Evolutionary conservation across 2,113 vertebrate species (phyloP).

Genomic region (Tetraodon nigroviridis): DNA sequence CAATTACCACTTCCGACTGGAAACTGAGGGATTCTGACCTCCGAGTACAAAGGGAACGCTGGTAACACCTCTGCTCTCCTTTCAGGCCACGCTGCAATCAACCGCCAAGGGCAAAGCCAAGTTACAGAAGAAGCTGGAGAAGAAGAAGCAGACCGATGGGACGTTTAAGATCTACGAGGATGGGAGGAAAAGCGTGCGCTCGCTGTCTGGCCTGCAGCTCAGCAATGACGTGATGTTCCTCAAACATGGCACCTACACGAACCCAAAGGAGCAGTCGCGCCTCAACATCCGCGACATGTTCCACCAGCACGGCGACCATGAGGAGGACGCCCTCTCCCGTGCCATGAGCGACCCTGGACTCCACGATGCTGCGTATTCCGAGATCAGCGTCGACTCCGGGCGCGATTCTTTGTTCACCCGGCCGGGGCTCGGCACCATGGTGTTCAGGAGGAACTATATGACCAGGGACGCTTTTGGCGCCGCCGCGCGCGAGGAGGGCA

Average conservation of each 20-base stretch:
- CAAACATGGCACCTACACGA: conserved; percentile 83
- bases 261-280: conserved; percentile 80
- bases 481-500: conserved; percentile 74
- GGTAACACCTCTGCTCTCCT: conserved; percentile 17
- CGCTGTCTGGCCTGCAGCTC: conserved; percentile 89
- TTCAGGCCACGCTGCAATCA: conserved; percentile 85
- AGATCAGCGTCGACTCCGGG: conserved; percentile 92
- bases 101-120: conserved; percentile 92
- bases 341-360: conserved; percentile 89
- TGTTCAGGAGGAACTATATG: conserved; percentile 92
- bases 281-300: conserved; percentile 93
- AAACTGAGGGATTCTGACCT: too few species aligned
- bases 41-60: too few species aligned
- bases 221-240: conserved; percentile 94
- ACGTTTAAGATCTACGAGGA: conserved; percentile 95
- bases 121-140: conserved; percentile 92
- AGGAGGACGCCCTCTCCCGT: conserved; percentile 79
- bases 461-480: conserved; percentile 82
- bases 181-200: conserved; percentile 89
- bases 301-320: conserved; percentile 69
- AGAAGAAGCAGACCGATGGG: conserved; percentile 86
- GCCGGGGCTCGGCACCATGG: conserved; percentile 94
- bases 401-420: conserved; percentile 93
- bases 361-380: conserved; percentile 82
- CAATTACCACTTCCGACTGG: too few species aligned